Evolutionary conservation across 2,888 invertebrate species (phyloP).

Genomic region (Nysson spinosus): DNA sequence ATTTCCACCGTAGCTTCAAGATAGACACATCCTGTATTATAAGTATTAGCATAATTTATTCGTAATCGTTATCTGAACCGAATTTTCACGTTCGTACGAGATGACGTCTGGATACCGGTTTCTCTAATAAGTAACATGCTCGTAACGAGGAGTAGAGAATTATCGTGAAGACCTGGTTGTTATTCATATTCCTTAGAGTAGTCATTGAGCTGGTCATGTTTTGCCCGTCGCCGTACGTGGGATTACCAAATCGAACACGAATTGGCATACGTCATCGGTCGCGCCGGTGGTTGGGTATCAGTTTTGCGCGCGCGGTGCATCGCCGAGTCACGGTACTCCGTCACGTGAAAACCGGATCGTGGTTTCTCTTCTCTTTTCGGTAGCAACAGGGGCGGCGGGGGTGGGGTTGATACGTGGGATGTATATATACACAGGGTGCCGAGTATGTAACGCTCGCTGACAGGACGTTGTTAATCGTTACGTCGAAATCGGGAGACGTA

Average conservation of each 20-base stretch:
- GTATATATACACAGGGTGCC: slow-evolving; percentile 2
- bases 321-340: neutral
- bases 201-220: slow-evolving; percentile 13
- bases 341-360: slow-evolving; percentile 17
- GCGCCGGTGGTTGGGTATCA: slow-evolving; percentile 1
- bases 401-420: too few relatives aligned
- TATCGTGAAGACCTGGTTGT: slow-evolving; percentile 6
- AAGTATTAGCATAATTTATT: too few relatives aligned
- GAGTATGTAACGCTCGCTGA: too few relatives aligned
- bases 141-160: neutral
- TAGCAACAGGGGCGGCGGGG: too few relatives aligned
- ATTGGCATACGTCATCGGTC: slow-evolving; percentile 5
- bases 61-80: too few relatives aligned
- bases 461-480: slow-evolving; percentile 41
- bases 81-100: too few relatives aligned
- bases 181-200: slow-evolving; percentile 5
- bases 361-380: slow-evolving; percentile 10
- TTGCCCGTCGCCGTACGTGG: slow-evolving; percentile 5
- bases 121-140: neutral
- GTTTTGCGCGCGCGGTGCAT: neutral
- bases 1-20: too few relatives aligned
- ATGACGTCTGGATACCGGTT: too few relatives aligned
- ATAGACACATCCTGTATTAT: too few relatives aligned
- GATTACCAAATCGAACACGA: slow-evolving; percentile 6
- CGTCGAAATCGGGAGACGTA: slow-evolving; percentile 32